Conservation (phyloP, 1,140 invertebrate genomes). For the Gryllus bimaculatus region DNA sequence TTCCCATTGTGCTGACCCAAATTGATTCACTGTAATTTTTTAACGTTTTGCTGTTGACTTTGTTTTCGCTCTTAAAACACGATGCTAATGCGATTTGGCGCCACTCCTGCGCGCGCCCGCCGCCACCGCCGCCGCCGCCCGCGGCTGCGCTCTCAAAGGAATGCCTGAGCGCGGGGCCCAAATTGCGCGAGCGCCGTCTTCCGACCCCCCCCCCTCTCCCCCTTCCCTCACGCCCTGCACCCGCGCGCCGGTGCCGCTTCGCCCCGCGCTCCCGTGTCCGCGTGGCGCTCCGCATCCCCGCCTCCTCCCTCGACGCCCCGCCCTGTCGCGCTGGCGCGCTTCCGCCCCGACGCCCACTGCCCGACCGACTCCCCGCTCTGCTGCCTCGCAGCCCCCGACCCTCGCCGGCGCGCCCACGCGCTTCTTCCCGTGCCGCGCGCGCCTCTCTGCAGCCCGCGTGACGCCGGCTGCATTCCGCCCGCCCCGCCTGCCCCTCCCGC, state of each 20-base stretch:
- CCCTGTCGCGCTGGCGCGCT: no score
- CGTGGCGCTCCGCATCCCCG: not conserved
- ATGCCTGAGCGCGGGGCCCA: not conserved
- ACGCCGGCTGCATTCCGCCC: no score
- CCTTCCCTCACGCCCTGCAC: not conserved
- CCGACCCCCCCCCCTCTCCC: no score
- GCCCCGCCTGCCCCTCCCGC: no score
- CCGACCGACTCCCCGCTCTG: no score
- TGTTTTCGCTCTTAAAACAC: slow-evolving; percentile 4
- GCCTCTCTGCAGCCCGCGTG: no score
- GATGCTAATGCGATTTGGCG: slow-evolving; percentile 3
- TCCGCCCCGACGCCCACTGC: no score
- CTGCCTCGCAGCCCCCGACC: no score
- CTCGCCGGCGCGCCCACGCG: no score
- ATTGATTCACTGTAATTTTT: slow-evolving; percentile 6
- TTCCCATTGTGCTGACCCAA: slow-evolving; percentile 3
- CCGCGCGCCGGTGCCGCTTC: not conserved
- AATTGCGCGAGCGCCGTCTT: not conserved
- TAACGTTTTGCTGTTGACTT: slow-evolving; percentile 4
- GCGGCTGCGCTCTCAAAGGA: not conserved
- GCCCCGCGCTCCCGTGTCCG: not conserved
- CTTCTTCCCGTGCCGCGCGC: no score
- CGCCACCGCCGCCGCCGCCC: no score
- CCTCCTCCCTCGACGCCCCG: no score
- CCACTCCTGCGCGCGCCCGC: not conserved